Evolutionary conservation across 2,797 vertebrate species (phyloP).

Genomic region (Acipenser oxyrinchus): DNA sequence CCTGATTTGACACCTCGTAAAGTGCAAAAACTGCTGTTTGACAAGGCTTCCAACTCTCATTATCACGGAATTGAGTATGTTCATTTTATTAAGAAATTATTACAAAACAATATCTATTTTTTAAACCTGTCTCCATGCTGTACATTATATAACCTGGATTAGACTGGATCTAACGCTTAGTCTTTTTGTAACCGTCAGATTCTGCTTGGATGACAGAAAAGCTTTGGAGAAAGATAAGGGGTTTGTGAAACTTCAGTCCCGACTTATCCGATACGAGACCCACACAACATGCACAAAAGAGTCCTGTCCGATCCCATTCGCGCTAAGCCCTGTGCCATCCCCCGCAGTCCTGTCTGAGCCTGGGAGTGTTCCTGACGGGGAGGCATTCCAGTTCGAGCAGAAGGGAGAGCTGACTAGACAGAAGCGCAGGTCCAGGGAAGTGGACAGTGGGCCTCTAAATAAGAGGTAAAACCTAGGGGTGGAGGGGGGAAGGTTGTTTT

Average conservation of each 20-base stretch:
- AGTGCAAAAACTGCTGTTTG: conserved; percentile 74
- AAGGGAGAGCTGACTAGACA: conserved; percentile 58
- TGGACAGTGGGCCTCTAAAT: conserved; percentile 49
- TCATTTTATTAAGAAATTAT: not conserved
- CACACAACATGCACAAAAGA: conserved; percentile 90
- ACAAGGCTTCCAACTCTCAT: conserved; percentile 68
- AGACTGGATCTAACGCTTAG: no score
- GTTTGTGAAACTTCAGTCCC: conserved; percentile 81
- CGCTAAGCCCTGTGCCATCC: conserved; percentile 80
- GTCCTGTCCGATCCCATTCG: conserved; percentile 63
- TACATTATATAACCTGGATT: no score
- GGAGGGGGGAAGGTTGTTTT: no score
- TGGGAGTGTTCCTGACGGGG: conserved; percentile 80
- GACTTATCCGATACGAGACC: conserved; percentile 91
- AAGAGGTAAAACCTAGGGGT: conserved; percentile 64
- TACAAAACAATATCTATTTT: no score
- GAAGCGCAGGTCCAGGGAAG: conserved; percentile 67
- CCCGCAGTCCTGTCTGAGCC: conserved; percentile 82
- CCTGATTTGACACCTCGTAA: conserved; percentile 78
- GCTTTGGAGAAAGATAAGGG: conserved; percentile 78
- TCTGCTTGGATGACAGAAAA: conserved; percentile 77
- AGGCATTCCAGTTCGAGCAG: conserved; percentile 59
- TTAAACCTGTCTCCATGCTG: no score
- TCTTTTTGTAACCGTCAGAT: conserved; percentile 55
- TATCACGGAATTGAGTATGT: conserved; percentile 94